Evolutionary conservation across 2,797 vertebrate genomes (phyloP).

Genomic region (Streptopelia turtur): DNA sequence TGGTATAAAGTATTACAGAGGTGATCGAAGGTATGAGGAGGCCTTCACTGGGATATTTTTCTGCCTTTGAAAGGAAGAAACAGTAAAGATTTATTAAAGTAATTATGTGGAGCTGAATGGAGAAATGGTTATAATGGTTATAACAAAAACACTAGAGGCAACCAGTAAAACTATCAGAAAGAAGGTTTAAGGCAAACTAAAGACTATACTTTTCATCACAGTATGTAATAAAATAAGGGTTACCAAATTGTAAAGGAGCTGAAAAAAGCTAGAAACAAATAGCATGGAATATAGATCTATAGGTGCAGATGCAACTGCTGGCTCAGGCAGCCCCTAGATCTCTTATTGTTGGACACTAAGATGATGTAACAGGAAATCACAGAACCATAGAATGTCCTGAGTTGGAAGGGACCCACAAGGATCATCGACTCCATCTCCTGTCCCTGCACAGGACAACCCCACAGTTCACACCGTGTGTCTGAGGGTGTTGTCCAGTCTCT

Average conservation of each 20-base stretch:
- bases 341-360: neutral
- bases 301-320: neutral
- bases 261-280: neutral
- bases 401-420: no score
- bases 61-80: neutral
- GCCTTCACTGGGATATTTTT: neutral
- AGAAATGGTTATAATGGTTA: neutral
- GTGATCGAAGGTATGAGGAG: neutral
- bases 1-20: neutral
- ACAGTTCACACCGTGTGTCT: no score
- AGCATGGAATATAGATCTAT: neutral
- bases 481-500: no score
- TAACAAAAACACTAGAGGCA: neutral
- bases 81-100: neutral
- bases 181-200: neutral
- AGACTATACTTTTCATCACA: neutral
- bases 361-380: neutral
- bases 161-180: neutral
- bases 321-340: neutral
- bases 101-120: neutral
- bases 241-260: neutral
- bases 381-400: no score
- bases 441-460: no score
- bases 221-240: neutral
- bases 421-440: no score